Evolutionary conservation across 1,140 invertebrate species (phyloP), one percentile per base, ranked within the genome.

Genomic region (Daktulosphaira vitifoliae): DNA sequence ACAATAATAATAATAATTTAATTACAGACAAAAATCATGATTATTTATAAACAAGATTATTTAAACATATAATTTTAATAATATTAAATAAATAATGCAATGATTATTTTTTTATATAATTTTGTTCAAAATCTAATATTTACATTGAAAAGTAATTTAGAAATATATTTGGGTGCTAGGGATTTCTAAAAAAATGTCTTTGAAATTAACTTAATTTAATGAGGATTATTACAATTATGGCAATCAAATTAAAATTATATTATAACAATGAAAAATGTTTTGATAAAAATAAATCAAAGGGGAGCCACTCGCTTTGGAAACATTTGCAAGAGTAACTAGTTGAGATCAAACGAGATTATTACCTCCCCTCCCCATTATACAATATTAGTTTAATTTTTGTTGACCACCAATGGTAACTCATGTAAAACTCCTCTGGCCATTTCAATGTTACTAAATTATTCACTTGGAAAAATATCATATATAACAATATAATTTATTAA

Each of bases 241-340:
- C 29, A 33, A 33, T 33, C 29, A 11, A 33, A 33, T 33, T 6
- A 33, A 33, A 33, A 33, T 6, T 33, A 33, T 33, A 33, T 33
- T 33, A 33, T 33, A 33, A 33, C 5, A 33, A 33, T 6, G 29
- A 33, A 33, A 33, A 33, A 11, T 33, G 5, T 6, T 33, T 33
- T 33, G 29, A 6, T 33, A n/a, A 33, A 33, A 59, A 23, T 44
- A 56, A 59, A 59, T 56, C 38, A 33, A 26, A 3, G 22, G 56
- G 56, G 56, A 62, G 56, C 56, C 56, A 62, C 56, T 62, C 42
- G 56, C 56, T 62, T 62, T 62, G 42, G 56, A 48, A 62, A 62
- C 25, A n/a, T 46, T 46, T 46, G 42, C 42, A 48, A 62, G 56
- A 62, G 46, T 62, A 62, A 62, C 56, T 62, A 48, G 42, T 62